Evolutionary conservation across 2,888 invertebrate genomes (phyloP), one percentile per base, ranked within the genome.

Genomic region (Folsomia candida): DNA sequence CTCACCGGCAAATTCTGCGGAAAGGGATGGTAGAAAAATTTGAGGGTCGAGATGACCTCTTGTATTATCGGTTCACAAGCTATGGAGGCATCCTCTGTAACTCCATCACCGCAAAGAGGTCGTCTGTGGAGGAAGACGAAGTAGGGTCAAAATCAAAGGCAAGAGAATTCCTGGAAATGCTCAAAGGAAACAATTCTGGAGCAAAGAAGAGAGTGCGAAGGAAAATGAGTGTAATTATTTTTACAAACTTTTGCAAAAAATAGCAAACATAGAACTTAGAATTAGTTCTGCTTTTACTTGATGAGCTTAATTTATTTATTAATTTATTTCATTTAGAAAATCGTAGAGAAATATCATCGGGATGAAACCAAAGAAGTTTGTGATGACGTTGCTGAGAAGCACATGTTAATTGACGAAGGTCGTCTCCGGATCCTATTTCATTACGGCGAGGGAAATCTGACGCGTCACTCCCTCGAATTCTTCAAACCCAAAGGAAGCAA

Each of bases 11-110:
- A 51, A 70, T 79, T 6, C 70, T 78, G 37, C 72, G 69, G 14
- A 73, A 73, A 27, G 76, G 78, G 20, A 72, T 79, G 28, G 76
- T 79, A 54, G 79, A 79, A 58, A 70, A 72, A 51, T 79, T 78
- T 72, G 77, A 79, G 37, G 74, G 69, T 11, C 60, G 79, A 26
- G 78, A 77, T 67, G 79, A 79, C 61, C 67, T 70, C 6, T 54
- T 79, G 20, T 74, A 76, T 59, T 79, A 76, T 66, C 68, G 78
- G 27, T 57, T 68, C 11, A 79, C 75, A 20, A 28, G 67, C 24
- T 78, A 72, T 66, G 78, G 79, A 6, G 76, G 75, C 24, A 51
- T 77, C 25, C 29, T 78, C 1, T 79, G 79, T 51, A 70, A 73
- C 62, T 72, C 77, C 1, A 66, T 75, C 1, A 72, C 76, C 18